Base-by-base conservation (phyloP, 2,113 vertebrate species). In the Melanerpes aurifrons region DNA sequence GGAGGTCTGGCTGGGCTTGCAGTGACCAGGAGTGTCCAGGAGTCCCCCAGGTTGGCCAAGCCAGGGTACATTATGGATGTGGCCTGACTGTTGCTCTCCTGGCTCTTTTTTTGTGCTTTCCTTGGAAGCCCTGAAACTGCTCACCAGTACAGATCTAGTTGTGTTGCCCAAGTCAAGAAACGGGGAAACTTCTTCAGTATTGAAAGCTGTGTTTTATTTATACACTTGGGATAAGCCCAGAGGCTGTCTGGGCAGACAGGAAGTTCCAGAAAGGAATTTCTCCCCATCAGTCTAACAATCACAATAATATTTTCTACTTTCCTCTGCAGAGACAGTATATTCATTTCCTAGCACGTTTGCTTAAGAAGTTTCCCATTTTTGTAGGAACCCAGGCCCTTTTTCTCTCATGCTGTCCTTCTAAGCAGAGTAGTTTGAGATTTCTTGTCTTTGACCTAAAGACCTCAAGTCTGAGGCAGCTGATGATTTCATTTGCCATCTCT, bases 181-280 rank as follows among this genome's bases (percentile, higher is more conserved):
- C 62, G 57, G 54, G 90, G 92, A 94, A 95, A 74, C 79, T 72
- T 90, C 79, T 96, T 93, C 94, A 75, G 80, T 91, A 69, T 53
- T 56, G 43, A 87, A 86, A 90, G 43, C 57, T 93, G 28, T 94
- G 22, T 82, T 90, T 89, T 93, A 58, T 87, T 86, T 82, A 68
- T 83, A 57, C 6, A 26, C 68, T 80, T 78, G 19, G 37, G 82
- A 87, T 80, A 91, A 95, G 61, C 78, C 75, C 47, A 85, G 75
- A 59, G 71, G 75, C 85, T 89, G 72, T 86, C 79, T 91, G 61
- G 57, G 53, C 12, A 87, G 90, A 66, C 61, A 90, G 86, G 82
- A 95, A 93, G 54, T 74, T 90, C 61, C 66, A 88, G 86, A 86
- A 93, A 90, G 82, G 75, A 94, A 91, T 92, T 89, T 91, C 32